Evolutionary conservation across 2,888 invertebrate species (phyloP), one percentile per base, ranked within the genome.

Genomic region (Tenthredo livida): DNA sequence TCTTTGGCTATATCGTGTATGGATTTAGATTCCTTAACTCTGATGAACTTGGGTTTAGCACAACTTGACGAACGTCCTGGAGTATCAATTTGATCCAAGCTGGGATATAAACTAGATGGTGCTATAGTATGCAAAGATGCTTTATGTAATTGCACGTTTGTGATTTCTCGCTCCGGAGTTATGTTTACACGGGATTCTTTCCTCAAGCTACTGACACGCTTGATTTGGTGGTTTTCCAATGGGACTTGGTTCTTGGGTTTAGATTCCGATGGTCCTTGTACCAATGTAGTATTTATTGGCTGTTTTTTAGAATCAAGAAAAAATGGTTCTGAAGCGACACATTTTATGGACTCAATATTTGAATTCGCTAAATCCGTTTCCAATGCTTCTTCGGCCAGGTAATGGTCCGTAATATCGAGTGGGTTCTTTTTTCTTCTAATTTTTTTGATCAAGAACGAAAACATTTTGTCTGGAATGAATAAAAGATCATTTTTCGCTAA

Each of bases 1-100:
- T 80, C 78, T 37, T 10, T 10, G 25, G n/a, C 58, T 12, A 80
- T 37, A 21, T 80, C 78, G 12, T 80, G 78, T 80, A 80, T 80
- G 0, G 61, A 40, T 80, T 61, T 58, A 10, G 10, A 21, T 37
- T 58, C 78, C 17, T 78, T 15, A 21, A 40, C 58, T 1, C 37
- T 25, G n/a, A 10, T 17, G 0, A 21, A 0, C 37, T 78, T 61
- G 10, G 10, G n/a, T 10, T 61, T 21, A 1, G n/a, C 25, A 2
- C 4, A 33, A 40, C 37, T 58, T 5, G 37, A 21, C 7, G 40
- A 54, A 37, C 4, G 4, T 33, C 4, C 21, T 33, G 37, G 15
- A 29, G 9, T 61, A 37, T 12, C 10, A n/a, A 12, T 37, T n/a
- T 0, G 0, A 40, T 40, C 17, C 21, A 80, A 61, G 37, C 17